Base-by-base conservation (phyloP, 2,113 vertebrate genomes). In the Psilopogon haemacephalus region DNA sequence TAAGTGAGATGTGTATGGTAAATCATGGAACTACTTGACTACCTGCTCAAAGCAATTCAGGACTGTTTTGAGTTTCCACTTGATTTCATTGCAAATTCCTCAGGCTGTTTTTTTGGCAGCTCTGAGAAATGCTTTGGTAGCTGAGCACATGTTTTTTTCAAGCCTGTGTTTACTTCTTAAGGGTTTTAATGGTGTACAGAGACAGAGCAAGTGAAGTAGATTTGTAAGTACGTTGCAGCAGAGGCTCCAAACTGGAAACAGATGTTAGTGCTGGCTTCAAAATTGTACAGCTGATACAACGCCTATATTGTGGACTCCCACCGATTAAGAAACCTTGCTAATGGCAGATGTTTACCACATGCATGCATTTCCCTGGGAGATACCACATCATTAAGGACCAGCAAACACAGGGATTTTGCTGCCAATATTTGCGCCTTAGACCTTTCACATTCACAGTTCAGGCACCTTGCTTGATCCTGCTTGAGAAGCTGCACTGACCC, bases 241-340 rank as follows among this genome's bases (percentile, higher is more conserved):
- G 85, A 75, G 50, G 20, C 46, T 76, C 50, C 59, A 84, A 95
- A 96, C 68, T 67, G 65, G 69, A 95, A 88, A 95, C 93, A 91
- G 64, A 93, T 94, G 89, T 95, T 85, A 68, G 42, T 5, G 1
- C 75, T 96, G 89, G 87, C 82, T 81, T 88, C 5, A 1, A 86
- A 84, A 67, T 6, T 13, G 19, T 40, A 32, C 81, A 85, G 76
- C 74, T 95, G 86, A 80, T 91, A 81, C 38, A 58, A 18, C 0
- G 2, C 40, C 50, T 84, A 5, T 87, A 24, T 64, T 65, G 73
- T 67, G 40, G 44, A 59, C 33, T 88, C 50, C 40, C 38, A 73
- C 42, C n/a, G 56, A 20, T 86, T 90, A 91, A 64, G 71, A 92
- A 86, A 71, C 9, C 55, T 72, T 59, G 65, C 35, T 91, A 86